These are phyloP conservation scores for Typhlichthys eigenmanni DNA, from an alignment of 2,797 vertebrate species.

Conservation along the genomic window DNA sequence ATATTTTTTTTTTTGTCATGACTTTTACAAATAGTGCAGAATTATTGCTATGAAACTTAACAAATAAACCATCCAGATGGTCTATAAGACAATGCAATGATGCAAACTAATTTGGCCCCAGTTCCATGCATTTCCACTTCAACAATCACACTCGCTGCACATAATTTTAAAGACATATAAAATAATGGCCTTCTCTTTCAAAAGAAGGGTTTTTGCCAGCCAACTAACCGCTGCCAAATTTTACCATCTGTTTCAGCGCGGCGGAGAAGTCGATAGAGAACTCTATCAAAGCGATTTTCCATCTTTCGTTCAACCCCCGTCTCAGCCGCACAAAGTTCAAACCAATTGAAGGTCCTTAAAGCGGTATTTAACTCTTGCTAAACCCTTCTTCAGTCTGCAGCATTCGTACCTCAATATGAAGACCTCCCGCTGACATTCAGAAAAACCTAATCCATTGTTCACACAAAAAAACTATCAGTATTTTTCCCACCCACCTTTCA, in stretches of 20 bases:
- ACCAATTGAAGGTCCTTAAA: no score
- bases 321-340: background rate
- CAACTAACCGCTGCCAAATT: slow-evolving; percentile 64
- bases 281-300: slow-evolving; percentile 32
- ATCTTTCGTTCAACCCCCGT: slow-evolving; percentile 27
- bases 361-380: no score
- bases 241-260: slow-evolving; percentile 71
- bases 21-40: no score
- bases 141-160: slow-evolving; percentile 23
- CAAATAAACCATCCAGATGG: slow-evolving; percentile 60
- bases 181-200: slow-evolving; percentile 74
- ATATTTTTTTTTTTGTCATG: no score
- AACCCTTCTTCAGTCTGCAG: no score
- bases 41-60: slow-evolving; percentile 32
- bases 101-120: slow-evolving; percentile 49
- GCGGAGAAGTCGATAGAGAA: slow-evolving; percentile 19
- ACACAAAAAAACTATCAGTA: no score
- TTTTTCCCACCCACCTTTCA: no score
- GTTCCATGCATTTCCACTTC: slow-evolving; percentile 37
- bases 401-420: no score
- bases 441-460: no score
- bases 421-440: no score
- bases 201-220: slow-evolving; percentile 63
- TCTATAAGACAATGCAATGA: slow-evolving; percentile 53
- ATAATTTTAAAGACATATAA: slow-evolving; percentile 63